Percentiles rank a stretch among this genome's conserved stretches.
Conservation (phyloP, 2,888 invertebrate genomes). For the Dendrolimus pini region DNA sequence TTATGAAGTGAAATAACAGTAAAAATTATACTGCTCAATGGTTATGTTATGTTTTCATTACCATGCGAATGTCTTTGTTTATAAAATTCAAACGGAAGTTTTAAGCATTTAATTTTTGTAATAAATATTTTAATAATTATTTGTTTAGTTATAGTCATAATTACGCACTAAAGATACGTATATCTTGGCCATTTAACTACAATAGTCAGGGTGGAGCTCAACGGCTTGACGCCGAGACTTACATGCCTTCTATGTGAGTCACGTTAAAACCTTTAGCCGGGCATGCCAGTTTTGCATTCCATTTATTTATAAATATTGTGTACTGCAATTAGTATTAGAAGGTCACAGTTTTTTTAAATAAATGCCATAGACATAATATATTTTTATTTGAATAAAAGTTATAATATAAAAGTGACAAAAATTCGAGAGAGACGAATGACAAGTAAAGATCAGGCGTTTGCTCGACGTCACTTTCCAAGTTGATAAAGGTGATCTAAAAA, state of each 20-base stretch:
- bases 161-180: too few species aligned
- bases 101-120: conserved; percentile 3
- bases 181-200: conserved; percentile 1
- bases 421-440: too few species aligned
- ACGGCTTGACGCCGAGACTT: conserved; percentile 36
- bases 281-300: conserved; percentile 52
- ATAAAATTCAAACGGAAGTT: too few species aligned
- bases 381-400: too few species aligned
- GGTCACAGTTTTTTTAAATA: conserved; percentile 3
- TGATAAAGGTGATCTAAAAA: conserved; percentile 31
- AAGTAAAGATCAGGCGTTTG: conserved; percentile 1
- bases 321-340: conserved; percentile 8
- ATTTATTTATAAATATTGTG: conserved; percentile 20
- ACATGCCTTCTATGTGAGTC: conserved; percentile 63
- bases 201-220: conserved; percentile 32
- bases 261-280: conserved; percentile 45
- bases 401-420: too few species aligned
- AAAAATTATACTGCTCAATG: not conserved
- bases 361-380: too few species aligned
- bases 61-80: not conserved
- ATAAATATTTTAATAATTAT: too few species aligned
- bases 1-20: not conserved
- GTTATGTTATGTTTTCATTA: conserved; percentile 8
- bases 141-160: too few species aligned
- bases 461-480: conserved; percentile 10